These are phyloP conservation scores for Tigriopus californicus DNA, from an alignment of 2,888 invertebrate genomes.

Conservation along the genomic window DNA sequence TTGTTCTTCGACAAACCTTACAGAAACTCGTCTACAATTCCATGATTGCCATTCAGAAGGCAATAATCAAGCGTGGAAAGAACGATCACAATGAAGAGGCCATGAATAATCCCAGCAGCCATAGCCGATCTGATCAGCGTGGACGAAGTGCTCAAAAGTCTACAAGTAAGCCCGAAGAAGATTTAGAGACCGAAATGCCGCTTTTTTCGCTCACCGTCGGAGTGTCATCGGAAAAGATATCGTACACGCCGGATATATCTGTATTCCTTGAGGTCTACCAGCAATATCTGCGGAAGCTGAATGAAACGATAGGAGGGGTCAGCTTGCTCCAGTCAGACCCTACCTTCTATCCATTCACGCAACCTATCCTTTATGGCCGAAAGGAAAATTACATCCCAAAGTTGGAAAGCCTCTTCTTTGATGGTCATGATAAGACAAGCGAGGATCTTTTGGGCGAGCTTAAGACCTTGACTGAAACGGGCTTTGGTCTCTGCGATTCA, in stretches of 20 bases:
- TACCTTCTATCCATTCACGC: constrained; percentile 6
- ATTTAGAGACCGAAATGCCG: neutral
- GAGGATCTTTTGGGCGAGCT: neutral
- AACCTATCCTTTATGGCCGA: constrained; percentile 10
- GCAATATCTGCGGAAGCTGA: neutral
- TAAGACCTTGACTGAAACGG: neutral
- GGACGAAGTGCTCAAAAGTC: neutral
- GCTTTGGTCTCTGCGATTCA: neutral
- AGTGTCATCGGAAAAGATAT: neutral
- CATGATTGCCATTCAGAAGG: neutral
- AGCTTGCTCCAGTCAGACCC: neutral
- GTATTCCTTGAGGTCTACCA: neutral
- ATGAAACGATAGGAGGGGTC: constrained; percentile 1
- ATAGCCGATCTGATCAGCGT: neutral
- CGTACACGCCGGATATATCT: neutral
- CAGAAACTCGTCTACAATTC: neutral
- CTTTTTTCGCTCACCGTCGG: neutral
- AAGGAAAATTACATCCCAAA: constrained; percentile 1
- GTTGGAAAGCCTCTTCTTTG: neutral
- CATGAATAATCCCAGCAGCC: neutral
- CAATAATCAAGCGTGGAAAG: neutral
- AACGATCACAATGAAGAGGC: neutral
- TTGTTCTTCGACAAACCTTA: neutral
- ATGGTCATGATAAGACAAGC: neutral
- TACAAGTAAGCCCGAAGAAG: neutral